phyloP scores from a whole-genome alignment of 2,113 vertebrate genomes.

The Labeo rohita region DNA sequence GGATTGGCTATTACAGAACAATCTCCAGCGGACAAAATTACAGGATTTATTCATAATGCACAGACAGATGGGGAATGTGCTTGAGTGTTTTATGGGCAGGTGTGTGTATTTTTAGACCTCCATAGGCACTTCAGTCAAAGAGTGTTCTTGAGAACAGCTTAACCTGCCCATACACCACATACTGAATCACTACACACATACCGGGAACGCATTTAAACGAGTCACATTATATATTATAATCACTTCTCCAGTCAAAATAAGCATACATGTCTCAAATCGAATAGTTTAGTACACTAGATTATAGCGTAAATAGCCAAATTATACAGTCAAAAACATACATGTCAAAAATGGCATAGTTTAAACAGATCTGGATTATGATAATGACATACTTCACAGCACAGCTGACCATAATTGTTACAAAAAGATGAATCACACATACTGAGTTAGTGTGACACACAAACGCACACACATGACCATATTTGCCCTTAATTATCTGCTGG shows the following conservation, averaged over 20 bases:
- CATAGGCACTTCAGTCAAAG: neutral
- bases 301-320: neutral
- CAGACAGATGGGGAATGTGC: neutral
- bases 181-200: neutral
- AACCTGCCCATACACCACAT: neutral
- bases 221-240: neutral
- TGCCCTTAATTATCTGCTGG: slow-evolving; percentile 66
- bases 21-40: neutral
- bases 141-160: neutral
- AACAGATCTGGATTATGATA: too few relatives aligned
- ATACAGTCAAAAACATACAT: neutral
- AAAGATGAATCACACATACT: neutral
- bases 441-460: neutral
- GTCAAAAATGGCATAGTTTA: neutral
- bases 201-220: neutral
- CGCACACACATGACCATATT: neutral
- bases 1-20: slow-evolving; percentile 8
- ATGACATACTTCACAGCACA: neutral
- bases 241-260: neutral
- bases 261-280: neutral
- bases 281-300: too few relatives aligned
- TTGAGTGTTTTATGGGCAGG: neutral
- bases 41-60: slow-evolving; percentile 12
- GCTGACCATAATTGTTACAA: neutral
- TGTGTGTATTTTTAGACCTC: slow-evolving; percentile 27